A percentile compares a stretch with the other conserved stretches of the same genome.
These are phyloP conservation scores for Oceanodroma tethys DNA, from an alignment of 2,113 vertebrate species.

Conservation along the genomic window DNA sequence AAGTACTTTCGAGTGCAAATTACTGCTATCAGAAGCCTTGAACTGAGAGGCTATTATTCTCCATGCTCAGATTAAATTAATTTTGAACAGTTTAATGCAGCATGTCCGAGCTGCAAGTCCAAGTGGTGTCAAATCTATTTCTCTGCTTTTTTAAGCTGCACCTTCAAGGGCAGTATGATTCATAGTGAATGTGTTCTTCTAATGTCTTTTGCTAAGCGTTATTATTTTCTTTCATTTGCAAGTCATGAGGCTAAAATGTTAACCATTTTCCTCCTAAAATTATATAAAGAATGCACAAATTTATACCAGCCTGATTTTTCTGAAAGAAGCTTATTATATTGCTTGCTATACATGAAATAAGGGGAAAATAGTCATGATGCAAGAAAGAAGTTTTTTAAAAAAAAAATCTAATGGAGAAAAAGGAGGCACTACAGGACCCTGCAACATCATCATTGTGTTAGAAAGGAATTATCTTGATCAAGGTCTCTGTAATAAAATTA, in stretches of 20 bases:
- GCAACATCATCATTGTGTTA: neutral
- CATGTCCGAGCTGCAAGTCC: conserved; percentile 80
- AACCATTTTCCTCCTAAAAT: conserved; percentile 67
- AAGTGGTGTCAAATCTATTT: conserved; percentile 84
- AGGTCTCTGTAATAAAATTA: conserved; percentile 50
- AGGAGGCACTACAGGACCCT: neutral
- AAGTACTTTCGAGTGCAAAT: conserved; percentile 84
- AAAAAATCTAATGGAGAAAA: conserved; percentile 34
- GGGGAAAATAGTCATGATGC: conserved; percentile 9
- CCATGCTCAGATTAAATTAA: conserved; percentile 86
- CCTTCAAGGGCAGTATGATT: conserved; percentile 82
- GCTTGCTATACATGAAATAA: conserved; percentile 52
- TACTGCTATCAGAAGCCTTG: conserved; percentile 82
- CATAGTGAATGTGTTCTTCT: conserved; percentile 77
- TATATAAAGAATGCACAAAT: conserved; percentile 57
- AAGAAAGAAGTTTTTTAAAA: neutral
- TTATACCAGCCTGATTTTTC: conserved; percentile 30
- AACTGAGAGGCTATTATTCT: conserved; percentile 86
- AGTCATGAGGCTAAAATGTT: conserved; percentile 76
- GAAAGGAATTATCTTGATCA: conserved; percentile 39
- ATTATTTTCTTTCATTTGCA: conserved; percentile 81
- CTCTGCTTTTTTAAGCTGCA: conserved; percentile 83
- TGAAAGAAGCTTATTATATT: conserved; percentile 51
- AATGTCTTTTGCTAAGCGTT: conserved; percentile 75
- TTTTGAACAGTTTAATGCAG: conserved; percentile 87